A percentile compares a stretch with the other conserved stretches of the same genome.
These are phyloP conservation scores for Drosophila demipolita DNA, from an alignment of 2,888 invertebrate species.

Conservation along the genomic window DNA sequence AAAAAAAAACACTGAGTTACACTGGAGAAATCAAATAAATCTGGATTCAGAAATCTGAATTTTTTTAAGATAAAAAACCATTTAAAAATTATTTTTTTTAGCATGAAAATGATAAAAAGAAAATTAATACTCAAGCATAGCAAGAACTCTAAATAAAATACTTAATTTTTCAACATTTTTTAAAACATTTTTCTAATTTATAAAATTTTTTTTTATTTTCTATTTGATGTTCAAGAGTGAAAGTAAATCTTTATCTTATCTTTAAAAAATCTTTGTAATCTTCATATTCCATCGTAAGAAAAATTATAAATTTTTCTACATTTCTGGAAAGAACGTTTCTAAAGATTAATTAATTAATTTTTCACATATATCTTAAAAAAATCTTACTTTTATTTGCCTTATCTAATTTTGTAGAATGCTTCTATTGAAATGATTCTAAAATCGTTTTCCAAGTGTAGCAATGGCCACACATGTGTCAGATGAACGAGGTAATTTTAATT, in stretches of 20 bases:
- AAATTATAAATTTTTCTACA: background rate
- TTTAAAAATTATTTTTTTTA: background rate
- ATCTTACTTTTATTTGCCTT: no score
- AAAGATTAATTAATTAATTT: no score
- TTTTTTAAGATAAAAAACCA: background rate
- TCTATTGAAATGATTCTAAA: background rate
- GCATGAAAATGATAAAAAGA: background rate
- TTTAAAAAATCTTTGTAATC: background rate
- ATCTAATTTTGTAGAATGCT: background rate
- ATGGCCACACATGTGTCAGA: conserved; percentile 52
- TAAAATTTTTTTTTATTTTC: background rate
- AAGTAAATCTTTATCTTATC: background rate
- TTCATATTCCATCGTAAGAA: background rate
- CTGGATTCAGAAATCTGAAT: background rate
- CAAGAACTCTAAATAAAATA: background rate
- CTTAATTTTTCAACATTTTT: background rate
- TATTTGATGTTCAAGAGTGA: no score
- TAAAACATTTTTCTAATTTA: background rate
- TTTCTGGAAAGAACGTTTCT: background rate
- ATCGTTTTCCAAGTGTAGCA: background rate
- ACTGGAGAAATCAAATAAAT: background rate
- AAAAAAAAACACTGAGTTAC: conserved; percentile 35
- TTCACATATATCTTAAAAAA: no score
- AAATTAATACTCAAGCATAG: fast-evolving
- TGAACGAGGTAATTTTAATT: conserved; percentile 80